Conservation (phyloP, 2,113 vertebrate species). For the Rhineura floridana region DNA sequence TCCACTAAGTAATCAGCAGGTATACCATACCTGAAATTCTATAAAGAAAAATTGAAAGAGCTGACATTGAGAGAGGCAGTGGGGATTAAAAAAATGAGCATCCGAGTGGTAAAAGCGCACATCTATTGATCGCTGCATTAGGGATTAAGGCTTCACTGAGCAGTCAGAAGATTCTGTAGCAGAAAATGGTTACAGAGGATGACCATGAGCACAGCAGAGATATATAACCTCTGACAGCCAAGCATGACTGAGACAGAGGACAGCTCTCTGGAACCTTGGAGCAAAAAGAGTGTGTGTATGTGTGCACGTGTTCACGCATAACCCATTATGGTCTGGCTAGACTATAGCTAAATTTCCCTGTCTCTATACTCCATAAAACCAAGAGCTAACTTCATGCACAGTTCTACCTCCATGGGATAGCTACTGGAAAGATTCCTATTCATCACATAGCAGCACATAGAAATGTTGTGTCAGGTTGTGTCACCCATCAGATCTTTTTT, state of each 20-base stretch:
- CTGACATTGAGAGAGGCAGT: conserved; percentile 73
- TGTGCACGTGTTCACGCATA: not conserved
- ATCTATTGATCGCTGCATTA: conserved; percentile 72
- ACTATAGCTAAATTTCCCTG: not conserved
- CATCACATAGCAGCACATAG: not conserved
- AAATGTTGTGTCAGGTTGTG: not conserved
- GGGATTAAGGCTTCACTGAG: conserved; percentile 76
- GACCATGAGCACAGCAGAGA: conserved; percentile 62
- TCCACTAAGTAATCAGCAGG: conserved; percentile 79
- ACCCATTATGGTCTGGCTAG: conserved; percentile 46
- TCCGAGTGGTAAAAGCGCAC: conserved; percentile 69
- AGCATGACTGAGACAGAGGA: conserved; percentile 59
- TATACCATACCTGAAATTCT: conserved; percentile 78
- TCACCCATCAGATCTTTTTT: not conserved
- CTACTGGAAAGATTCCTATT: not conserved
- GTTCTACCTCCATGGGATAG: not conserved
- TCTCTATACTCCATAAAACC: not conserved
- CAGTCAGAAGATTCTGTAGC: conserved; percentile 70
- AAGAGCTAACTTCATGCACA: not conserved
- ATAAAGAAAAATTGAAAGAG: conserved; percentile 79
- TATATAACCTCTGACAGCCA: conserved; percentile 69
- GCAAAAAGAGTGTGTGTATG: conserved; percentile 45
- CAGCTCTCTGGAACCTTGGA: conserved; percentile 56
- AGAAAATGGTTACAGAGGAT: conserved; percentile 71
- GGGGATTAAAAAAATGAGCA: conserved; percentile 79